Evolutionary conservation across 2,113 vertebrate species (phyloP), one percentile per base, ranked within the genome.

Genomic region (Etheostoma cragini): DNA sequence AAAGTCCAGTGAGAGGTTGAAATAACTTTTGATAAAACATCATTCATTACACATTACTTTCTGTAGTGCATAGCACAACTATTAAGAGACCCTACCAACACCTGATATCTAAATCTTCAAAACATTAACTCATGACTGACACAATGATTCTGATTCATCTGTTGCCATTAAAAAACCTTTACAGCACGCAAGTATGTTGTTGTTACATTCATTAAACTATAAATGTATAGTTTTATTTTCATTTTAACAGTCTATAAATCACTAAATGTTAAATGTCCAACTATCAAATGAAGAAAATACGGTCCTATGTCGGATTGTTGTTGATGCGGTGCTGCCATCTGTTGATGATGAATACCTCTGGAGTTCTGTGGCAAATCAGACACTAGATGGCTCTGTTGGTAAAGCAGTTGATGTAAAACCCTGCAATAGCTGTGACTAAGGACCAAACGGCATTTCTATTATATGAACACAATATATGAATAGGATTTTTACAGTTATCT

Each of bases 381-480:
- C 93, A 89, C 87, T 87, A 92, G 93, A 82, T 84, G 92, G 83
- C 82, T n/a, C 65, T 85, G 79, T 91, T 82, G 80, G 45, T 72
- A 82, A 84, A 72, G 81, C 30, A 7, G 71, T 74, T 53, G 4
- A 10, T 19, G 54, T 21, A 24, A 60, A 35, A 19, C 7, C 5
- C 56, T 42, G 22, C 17, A 64, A 12, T 15, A 26, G 30, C 26
- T 45, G 22, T 72, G 46, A 24, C 38, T 22, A 71, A 26, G 42
- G 16, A 58, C 6, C 0, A 17, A 38, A 38, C 4, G 1, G 1
- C 17, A 21, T 64, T 52, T 54, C 7, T 66, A 10, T 47, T 14
- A 6, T 19, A 42, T 42, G 10, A 62, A 19, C 19, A 52, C 63
- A 66, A 30, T 30, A 50, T 30, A 10, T 30, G 13, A 19, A 50